Evolutionary conservation across 2,113 vertebrate genomes (phyloP), one percentile per base, ranked within the genome.

Genomic region (Chlorocebus sabaeus): DNA sequence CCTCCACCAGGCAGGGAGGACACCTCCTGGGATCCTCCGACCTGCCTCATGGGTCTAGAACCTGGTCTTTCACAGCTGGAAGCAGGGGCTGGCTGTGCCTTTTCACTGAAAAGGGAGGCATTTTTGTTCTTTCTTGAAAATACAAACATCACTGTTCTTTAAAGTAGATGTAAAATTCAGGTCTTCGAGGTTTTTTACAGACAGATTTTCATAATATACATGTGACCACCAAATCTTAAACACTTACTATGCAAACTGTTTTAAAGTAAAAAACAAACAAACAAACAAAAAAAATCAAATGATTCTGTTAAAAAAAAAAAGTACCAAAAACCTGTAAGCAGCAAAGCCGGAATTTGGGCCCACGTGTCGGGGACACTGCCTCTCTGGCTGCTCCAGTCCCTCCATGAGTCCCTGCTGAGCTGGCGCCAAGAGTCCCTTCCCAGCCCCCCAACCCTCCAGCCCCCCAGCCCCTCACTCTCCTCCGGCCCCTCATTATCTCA

Each of bases 401-500:
- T 68, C 67, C 27, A 20, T 55, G 27, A 5, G 27, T 30, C 61
- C 61, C 61, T 32, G 61, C 61, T 64, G 61, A 64, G 61, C 61
- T 64, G 61, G 61, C 12, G 2, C 27, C 61, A 32, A 64, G 27
- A 32, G 27, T 64, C 27, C 27, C 27, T 64, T 64, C 61, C 27
- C 61, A 64, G 40, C 23, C 72, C 72, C n/a, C 68, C 35, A 0
- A 4, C n/a, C 70, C 43, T 76, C 72, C 1, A 1, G 16, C 18
- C 94, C 97, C 94, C 90, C 93, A 97, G 95, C 93, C 97, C 97
- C 98, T 0, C 11, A 16, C 96, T 97, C 97, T 98, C 79, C 72
- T 96, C 75, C 72, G 95, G 79, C 95, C 92, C 90, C 98, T 98
- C 98, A 97, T 98, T 98, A 98, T 97, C 98, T 98, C 98, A 97